phyloP scores from a whole-genome alignment of 1,140 invertebrate species.

The Cardiocondyla obscurior region DNA sequence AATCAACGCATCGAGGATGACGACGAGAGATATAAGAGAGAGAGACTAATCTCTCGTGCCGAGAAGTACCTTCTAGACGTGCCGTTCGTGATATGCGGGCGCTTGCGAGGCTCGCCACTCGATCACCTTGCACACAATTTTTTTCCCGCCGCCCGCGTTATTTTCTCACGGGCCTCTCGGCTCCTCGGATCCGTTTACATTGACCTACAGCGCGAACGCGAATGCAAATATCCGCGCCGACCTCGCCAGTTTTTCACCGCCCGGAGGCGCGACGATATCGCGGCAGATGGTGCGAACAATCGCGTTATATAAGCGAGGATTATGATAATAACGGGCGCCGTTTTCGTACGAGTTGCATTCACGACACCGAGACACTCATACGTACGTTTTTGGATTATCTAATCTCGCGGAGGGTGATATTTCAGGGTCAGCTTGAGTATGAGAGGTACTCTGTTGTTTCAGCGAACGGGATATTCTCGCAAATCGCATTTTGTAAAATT shows the following conservation, averaged over 20 bases:
- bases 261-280: conserved; percentile 41
- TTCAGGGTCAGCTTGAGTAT: not conserved
- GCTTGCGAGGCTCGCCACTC: conserved; percentile 57
- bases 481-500: not conserved
- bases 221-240: conserved; percentile 39
- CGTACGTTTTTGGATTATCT: not conserved
- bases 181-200: conserved; percentile 46
- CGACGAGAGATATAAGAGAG: too few relatives aligned
- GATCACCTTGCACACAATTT: conserved; percentile 73
- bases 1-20: conserved; percentile 67
- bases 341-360: conserved; percentile 9
- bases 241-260: conserved; percentile 27
- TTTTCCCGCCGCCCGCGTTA: conserved; percentile 70
- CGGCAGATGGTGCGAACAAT: conserved; percentile 49
- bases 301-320: conserved; percentile 46
- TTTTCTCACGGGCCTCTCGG: conserved; percentile 68
- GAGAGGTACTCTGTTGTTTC: not conserved
- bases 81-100: conserved; percentile 54
- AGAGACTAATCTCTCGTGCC: conserved; percentile 69
- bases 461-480: not conserved
- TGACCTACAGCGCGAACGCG: conserved; percentile 34
- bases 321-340: conserved; percentile 15
- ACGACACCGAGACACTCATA: conserved; percentile 5
- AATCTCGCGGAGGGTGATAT: not conserved
- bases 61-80: conserved; percentile 65